phyloP scores from a whole-genome alignment of 2,113 vertebrate genomes.

The Romanogobio albipinnatus region DNA sequence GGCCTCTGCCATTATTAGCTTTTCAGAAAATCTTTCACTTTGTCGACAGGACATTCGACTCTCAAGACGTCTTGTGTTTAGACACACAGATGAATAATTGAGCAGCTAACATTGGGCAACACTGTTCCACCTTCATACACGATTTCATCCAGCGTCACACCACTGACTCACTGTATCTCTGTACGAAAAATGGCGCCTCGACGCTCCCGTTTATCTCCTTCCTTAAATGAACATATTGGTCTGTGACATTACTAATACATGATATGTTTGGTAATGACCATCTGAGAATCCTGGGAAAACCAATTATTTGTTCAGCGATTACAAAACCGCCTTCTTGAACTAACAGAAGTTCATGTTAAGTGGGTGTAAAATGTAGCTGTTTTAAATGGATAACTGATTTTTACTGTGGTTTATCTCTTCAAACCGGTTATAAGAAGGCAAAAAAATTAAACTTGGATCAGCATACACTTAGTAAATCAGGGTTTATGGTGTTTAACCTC shows the following conservation, averaged over 20 bases:
- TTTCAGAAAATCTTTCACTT: slow-evolving; percentile 62
- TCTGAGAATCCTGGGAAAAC: neutral
- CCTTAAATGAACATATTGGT: neutral
- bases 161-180: slow-evolving; percentile 28
- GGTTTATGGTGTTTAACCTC: slow-evolving; percentile 8
- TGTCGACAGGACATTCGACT: slow-evolving; percentile 44
- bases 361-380: neutral
- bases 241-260: slow-evolving; percentile 7
- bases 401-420: slow-evolving; percentile 37
- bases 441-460: neutral
- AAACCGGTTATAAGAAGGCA: neutral
- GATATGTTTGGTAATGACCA: neutral
- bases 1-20: slow-evolving; percentile 69
- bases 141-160: slow-evolving; percentile 23
- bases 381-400: slow-evolving; percentile 43
- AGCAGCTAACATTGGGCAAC: slow-evolving; percentile 50
- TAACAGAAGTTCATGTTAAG: slow-evolving; percentile 9
- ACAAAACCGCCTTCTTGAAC: neutral
- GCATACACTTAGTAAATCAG: neutral
- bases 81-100: slow-evolving; percentile 43
- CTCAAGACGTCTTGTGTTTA: slow-evolving; percentile 51
- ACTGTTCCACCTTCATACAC: neutral
- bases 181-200: neutral
- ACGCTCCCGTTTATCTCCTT: neutral
- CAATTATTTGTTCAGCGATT: slow-evolving; percentile 19